A percentile compares a stretch with the other conserved stretches of the same genome.
Evolutionary conservation across 1,140 invertebrate species (phyloP).

Genomic region (Procambarus clarkii): DNA sequence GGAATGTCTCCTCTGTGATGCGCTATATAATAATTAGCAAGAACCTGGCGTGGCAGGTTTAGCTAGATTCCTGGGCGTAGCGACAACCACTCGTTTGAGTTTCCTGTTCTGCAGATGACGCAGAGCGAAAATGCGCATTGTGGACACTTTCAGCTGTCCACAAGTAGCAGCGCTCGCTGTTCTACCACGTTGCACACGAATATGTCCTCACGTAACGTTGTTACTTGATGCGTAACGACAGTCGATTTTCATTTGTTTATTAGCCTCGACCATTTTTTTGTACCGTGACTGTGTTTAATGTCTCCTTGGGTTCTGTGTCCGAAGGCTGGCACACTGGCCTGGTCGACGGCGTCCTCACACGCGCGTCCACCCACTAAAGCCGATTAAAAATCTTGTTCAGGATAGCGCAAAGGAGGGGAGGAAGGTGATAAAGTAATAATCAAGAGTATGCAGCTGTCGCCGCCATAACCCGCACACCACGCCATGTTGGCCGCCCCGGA

Average conservation of each 20-base stretch:
- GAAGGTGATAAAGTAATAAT: not conserved
- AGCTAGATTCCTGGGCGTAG: slow-evolving; percentile 16
- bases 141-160: not conserved
- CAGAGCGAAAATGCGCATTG: not conserved
- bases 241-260: not conserved
- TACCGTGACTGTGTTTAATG: no score
- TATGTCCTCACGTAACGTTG: not conserved
- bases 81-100: not conserved
- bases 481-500: not conserved
- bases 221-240: not conserved
- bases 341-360: not conserved
- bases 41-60: slow-evolving; percentile 11
- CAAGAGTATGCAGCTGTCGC: not conserved
- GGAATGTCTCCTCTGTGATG: slow-evolving; percentile 20
- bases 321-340: not conserved
- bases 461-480: not conserved
- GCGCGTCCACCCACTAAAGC: not conserved
- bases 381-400: not conserved
- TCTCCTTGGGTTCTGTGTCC: not conserved
- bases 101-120: not conserved
- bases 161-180: not conserved
- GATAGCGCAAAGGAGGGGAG: not conserved
- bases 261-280: not conserved
- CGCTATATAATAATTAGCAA: slow-evolving; percentile 38
- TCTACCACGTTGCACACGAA: not conserved